These are phyloP conservation scores for Hedya salicella DNA, from an alignment of 2,888 invertebrate genomes.

Conservation along the genomic window DNA sequence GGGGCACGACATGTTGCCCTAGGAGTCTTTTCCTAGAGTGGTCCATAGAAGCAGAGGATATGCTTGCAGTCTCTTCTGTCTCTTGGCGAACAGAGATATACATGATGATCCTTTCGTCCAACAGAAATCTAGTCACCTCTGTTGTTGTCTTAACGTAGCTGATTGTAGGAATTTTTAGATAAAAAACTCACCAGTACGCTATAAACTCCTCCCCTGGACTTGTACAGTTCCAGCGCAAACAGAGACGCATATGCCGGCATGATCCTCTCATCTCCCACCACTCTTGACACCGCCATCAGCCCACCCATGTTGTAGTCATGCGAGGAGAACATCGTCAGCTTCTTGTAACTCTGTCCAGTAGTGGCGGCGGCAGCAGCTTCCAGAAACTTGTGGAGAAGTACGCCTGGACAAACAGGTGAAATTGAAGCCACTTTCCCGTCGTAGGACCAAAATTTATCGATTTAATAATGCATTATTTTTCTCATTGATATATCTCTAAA, in stretches of 20 bases:
- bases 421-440: too few relatives aligned
- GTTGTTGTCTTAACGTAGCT: too few relatives aligned
- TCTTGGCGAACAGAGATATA: too few relatives aligned
- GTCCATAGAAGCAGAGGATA: too few relatives aligned
- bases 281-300: slow-evolving; percentile 68
- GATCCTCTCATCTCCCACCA: slow-evolving; percentile 54
- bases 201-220: slow-evolving; percentile 58
- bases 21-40: too few relatives aligned
- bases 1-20: too few relatives aligned
- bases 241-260: slow-evolving; percentile 74
- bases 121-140: too few relatives aligned
- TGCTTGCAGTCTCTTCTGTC: too few relatives aligned
- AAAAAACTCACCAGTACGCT: slow-evolving; percentile 67
- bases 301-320: slow-evolving; percentile 79
- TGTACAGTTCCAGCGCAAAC: slow-evolving; percentile 70
- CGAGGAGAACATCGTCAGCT: slow-evolving; percentile 65
- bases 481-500: too few relatives aligned
- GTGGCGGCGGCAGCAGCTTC: slow-evolving; percentile 63
- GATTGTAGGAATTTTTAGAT: neutral
- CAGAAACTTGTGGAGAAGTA: slow-evolving; percentile 67
- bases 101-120: too few relatives aligned
- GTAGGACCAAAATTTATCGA: too few relatives aligned
- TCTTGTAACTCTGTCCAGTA: slow-evolving; percentile 55
- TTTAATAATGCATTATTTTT: too few relatives aligned
- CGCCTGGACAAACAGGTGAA: slow-evolving; percentile 68